Conservation (phyloP, 2,888 invertebrate genomes). For the Machimus atricapillus region DNA sequence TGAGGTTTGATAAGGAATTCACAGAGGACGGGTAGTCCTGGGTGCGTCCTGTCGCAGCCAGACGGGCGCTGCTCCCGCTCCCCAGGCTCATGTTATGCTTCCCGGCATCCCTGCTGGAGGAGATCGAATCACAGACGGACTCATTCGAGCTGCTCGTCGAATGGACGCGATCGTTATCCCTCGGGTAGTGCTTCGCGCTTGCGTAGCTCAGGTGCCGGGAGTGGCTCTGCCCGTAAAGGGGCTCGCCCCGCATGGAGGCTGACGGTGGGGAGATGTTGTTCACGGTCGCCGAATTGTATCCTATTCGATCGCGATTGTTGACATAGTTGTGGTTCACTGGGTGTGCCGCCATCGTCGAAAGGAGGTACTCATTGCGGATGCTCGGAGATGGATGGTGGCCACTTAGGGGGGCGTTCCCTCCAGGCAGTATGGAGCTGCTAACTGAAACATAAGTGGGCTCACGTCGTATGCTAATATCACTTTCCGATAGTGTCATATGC, state of each 20-base stretch:
- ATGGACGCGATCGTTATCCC: slow-evolving; percentile 55
- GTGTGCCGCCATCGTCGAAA: slow-evolving; percentile 14
- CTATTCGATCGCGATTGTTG: slow-evolving; percentile 49
- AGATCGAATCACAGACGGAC: slow-evolving; percentile 77
- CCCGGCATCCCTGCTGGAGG: slow-evolving; percentile 65
- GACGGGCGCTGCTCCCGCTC: slow-evolving; percentile 44
- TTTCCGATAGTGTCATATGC: slow-evolving; percentile 53
- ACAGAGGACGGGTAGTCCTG: slow-evolving; percentile 30
- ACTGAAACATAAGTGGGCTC: slow-evolving; percentile 49
- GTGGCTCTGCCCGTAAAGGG: slow-evolving; percentile 47
- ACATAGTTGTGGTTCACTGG: slow-evolving; percentile 42
- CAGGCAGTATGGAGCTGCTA: slow-evolving; percentile 49
- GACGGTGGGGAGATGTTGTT: slow-evolving; percentile 58
- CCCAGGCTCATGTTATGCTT: slow-evolving; percentile 17
- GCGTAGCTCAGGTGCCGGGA: slow-evolving; percentile 56
- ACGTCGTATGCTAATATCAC: slow-evolving; percentile 57
- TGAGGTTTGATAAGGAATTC: slow-evolving; percentile 41
- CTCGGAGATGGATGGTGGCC: slow-evolving; percentile 55
- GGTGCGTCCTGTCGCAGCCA: slow-evolving; percentile 38
- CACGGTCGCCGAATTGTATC: slow-evolving; percentile 54
- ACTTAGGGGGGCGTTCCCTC: slow-evolving; percentile 49
- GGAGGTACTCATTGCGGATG: slow-evolving; percentile 26
- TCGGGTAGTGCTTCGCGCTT: slow-evolving; percentile 54
- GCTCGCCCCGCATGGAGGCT: slow-evolving; percentile 55
- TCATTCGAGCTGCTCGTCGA: slow-evolving; percentile 85